Evolutionary conservation across 2,888 invertebrate species (phyloP).

Genomic region (Melolontha melolontha): DNA sequence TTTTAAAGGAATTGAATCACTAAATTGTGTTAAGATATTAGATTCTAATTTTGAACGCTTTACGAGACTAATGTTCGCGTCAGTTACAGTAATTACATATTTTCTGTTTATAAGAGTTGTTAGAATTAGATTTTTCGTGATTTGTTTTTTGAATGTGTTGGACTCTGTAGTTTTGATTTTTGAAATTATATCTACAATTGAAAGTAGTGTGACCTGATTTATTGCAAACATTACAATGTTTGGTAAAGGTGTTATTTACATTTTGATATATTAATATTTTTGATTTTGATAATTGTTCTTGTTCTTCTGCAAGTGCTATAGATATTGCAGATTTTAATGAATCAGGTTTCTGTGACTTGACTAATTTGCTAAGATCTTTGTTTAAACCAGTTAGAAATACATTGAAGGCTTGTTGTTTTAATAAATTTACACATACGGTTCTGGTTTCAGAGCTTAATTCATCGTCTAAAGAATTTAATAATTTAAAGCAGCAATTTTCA

Average conservation of each 20-base stretch:
- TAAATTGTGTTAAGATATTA: no score
- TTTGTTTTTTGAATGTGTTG: not conserved
- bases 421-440: constrained; percentile 49
- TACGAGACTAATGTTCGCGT: no score
- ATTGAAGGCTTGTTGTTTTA: constrained; percentile 55
- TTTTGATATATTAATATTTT: constrained; percentile 26
- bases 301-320: constrained; percentile 53
- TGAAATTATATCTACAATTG: constrained; percentile 27
- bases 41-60: no score
- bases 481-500: constrained; percentile 54
- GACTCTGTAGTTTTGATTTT: not conserved
- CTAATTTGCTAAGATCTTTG: constrained; percentile 53
- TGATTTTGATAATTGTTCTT: constrained; percentile 42
- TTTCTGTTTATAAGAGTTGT: not conserved
- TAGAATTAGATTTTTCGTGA: not conserved
- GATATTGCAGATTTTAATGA: constrained; percentile 54
- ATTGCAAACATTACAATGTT: constrained; percentile 30
- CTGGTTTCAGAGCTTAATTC: constrained; percentile 44
- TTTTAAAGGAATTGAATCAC: not conserved
- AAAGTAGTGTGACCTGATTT: constrained; percentile 32
- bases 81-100: not conserved
- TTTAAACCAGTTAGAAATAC: constrained; percentile 55
- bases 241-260: constrained; percentile 14
- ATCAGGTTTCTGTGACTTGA: constrained; percentile 54
- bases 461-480: constrained; percentile 51